A percentile compares a stretch with the other conserved stretches of the same genome.
These are phyloP conservation scores for Poecilus cupreus DNA, from an alignment of 2,888 invertebrate species.

Conservation along the genomic window DNA sequence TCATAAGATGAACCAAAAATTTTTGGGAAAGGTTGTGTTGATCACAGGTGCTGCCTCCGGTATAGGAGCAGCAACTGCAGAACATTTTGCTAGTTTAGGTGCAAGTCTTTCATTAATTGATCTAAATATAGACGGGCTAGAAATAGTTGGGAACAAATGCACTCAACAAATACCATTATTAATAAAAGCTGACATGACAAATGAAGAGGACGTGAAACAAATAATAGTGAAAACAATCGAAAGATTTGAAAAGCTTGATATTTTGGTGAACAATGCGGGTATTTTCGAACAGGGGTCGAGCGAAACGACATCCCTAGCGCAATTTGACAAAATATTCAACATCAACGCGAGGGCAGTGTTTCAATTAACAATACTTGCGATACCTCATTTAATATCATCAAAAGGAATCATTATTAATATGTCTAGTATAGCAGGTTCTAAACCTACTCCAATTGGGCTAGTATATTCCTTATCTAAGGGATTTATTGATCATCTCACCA, in stretches of 20 bases:
- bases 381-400: slow-evolving; percentile 87
- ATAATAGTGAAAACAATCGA: slow-evolving; percentile 83
- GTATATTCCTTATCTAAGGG: slow-evolving; percentile 84
- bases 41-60: slow-evolving; percentile 90
- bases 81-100: slow-evolving; percentile 84
- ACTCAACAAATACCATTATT: slow-evolving; percentile 73
- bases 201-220: slow-evolving; percentile 82
- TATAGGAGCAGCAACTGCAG: slow-evolving; percentile 88
- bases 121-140: slow-evolving; percentile 81
- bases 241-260: slow-evolving; percentile 85
- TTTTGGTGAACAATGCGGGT: slow-evolving; percentile 94
- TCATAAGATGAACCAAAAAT: slow-evolving; percentile 66
- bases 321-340: slow-evolving; percentile 92
- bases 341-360: slow-evolving; percentile 90
- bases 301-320: slow-evolving; percentile 88
- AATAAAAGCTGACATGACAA: slow-evolving; percentile 82
- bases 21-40: slow-evolving; percentile 83
- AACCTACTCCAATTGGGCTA: slow-evolving; percentile 80
- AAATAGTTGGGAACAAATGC: slow-evolving; percentile 78
- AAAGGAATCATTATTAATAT: slow-evolving; percentile 76
- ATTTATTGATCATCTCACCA: slow-evolving; percentile 83
- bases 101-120: slow-evolving; percentile 84
- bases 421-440: neutral
- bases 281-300: slow-evolving; percentile 87
- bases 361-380: slow-evolving; percentile 89